These are phyloP conservation scores for Aleiodes sp. DNA, from an alignment of 1,140 invertebrate species.

Conservation along the genomic window DNA sequence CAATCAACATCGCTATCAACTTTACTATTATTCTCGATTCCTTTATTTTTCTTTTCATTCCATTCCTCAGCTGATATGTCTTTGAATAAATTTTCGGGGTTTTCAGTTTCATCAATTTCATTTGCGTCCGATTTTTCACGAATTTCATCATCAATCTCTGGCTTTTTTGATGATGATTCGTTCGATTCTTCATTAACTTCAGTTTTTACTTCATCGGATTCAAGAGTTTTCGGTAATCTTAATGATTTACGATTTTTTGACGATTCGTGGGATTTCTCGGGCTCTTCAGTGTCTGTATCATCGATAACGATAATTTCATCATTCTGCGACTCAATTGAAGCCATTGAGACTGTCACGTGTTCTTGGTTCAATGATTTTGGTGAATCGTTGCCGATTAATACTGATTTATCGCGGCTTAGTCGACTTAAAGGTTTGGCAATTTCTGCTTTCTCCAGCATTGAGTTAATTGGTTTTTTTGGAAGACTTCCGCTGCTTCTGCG, in stretches of 20 bases:
- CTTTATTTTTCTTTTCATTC: neutral
- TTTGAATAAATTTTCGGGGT: conserved; percentile 25
- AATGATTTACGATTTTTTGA: too few relatives aligned
- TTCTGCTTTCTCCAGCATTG: neutral
- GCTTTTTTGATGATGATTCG: neutral
- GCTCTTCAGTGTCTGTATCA: conserved; percentile 15
- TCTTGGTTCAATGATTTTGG: too few relatives aligned
- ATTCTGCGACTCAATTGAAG: neutral
- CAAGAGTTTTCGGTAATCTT: too few relatives aligned
- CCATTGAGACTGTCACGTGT: too few relatives aligned
- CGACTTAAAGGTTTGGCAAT: neutral
- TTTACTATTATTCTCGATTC: neutral
- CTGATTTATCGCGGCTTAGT: neutral
- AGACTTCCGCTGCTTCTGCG: neutral
- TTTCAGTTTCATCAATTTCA: conserved; percentile 16
- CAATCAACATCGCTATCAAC: conserved; percentile 41
- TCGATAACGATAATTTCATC: neutral
- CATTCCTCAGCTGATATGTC: conserved; percentile 38
- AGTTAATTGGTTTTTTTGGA: neutral
- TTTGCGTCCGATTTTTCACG: neutral
- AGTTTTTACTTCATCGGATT: neutral
- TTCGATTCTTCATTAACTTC: neutral
- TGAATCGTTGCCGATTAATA: too few relatives aligned
- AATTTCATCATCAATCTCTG: neutral
- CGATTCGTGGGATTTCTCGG: neutral